These are phyloP conservation scores for Littorina saxatilis DNA, from an alignment of 1,140 invertebrate genomes.

Conservation along the genomic window DNA sequence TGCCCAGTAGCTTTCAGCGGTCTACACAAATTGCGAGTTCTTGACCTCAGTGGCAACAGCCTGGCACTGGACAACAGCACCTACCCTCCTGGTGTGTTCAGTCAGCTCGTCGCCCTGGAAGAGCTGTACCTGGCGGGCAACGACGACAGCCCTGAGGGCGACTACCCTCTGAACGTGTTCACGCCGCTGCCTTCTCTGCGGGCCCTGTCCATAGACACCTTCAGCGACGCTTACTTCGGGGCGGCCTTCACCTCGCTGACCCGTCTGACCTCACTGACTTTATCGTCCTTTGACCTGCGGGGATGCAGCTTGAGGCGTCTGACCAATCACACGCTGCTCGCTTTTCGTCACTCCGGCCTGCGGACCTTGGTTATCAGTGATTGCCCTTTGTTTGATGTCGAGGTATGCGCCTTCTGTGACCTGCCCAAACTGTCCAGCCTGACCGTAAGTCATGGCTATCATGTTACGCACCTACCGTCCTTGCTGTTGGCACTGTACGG, in stretches of 20 bases:
- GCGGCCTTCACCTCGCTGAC: neutral
- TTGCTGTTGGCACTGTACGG: conserved; percentile 1
- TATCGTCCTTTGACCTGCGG: neutral
- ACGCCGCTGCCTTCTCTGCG: neutral
- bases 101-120: neutral
- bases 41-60: neutral
- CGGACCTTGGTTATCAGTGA: neutral
- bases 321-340: neutral
- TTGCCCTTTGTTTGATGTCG: neutral
- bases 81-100: neutral
- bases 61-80: neutral
- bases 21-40: neutral
- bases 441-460: neutral
- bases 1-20: neutral
- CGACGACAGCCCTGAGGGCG: neutral
- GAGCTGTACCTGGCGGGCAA: neutral
- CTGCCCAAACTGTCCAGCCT: neutral
- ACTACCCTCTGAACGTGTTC: neutral
- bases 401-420: neutral
- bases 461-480: neutral
- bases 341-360: neutral
- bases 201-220: neutral
- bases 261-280: neutral
- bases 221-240: neutral
- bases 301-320: neutral